Conservation (phyloP, 1,140 invertebrate species). For the Anoplophora glabripennis region DNA sequence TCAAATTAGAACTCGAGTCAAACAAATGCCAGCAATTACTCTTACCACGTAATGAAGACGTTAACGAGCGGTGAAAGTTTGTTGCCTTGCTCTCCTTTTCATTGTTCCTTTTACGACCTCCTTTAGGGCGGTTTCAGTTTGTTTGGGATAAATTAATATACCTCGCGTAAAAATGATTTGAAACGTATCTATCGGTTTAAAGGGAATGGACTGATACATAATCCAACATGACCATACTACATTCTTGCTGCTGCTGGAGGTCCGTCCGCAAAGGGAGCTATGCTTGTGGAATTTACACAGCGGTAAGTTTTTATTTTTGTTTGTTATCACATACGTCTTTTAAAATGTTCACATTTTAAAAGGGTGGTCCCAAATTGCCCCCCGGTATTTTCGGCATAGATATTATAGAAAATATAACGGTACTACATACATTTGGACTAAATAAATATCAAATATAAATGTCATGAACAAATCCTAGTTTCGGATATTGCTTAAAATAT, state of each 20-base stretch:
- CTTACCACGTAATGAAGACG: slow-evolving; percentile 8
- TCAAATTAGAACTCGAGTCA: slow-evolving; percentile 1
- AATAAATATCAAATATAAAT: too few relatives aligned
- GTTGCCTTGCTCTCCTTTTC: not conserved
- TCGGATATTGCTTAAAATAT: too few relatives aligned
- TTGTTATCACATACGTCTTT: not conserved
- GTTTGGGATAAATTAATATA: not conserved
- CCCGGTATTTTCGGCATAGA: too few relatives aligned
- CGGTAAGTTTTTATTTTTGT: slow-evolving; percentile 57
- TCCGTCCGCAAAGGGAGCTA: slow-evolving; percentile 74
- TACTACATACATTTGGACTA: too few relatives aligned
- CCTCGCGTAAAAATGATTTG: not conserved
- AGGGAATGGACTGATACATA: slow-evolving; percentile 1
- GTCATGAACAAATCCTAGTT: too few relatives aligned
- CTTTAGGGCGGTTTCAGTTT: not conserved
- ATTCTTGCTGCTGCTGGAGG: slow-evolving; percentile 79
- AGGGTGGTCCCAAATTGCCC: too few relatives aligned
- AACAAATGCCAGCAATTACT: slow-evolving; percentile 5
- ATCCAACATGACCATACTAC: slow-evolving; percentile 71
- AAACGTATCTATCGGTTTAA: not conserved
- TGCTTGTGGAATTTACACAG: slow-evolving; percentile 70
- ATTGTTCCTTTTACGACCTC: not conserved
- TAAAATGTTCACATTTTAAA: too few relatives aligned
- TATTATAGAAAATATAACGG: too few relatives aligned
- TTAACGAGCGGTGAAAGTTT: not conserved